Conservation (phyloP, 2,797 vertebrate genomes). For the Epinephelus malabaricus region DNA sequence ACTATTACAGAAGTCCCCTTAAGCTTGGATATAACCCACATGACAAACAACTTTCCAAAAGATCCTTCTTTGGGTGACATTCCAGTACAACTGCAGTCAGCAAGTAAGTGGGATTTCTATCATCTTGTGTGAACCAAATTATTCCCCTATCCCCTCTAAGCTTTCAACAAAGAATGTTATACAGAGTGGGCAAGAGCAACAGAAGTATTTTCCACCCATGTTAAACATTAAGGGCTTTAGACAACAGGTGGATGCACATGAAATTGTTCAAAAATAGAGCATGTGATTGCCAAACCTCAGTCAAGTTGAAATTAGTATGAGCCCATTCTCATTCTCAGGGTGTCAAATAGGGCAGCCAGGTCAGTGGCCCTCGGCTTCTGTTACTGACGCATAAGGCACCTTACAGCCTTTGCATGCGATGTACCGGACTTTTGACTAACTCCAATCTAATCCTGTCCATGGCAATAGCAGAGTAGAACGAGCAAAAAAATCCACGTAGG, state of each 20-base stretch:
- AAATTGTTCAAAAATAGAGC: conserved; percentile 1
- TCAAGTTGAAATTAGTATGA: background rate
- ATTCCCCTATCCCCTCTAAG: background rate
- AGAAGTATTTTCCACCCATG: background rate
- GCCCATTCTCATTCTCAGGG: too few species aligned
- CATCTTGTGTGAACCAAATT: background rate
- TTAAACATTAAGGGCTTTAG: conserved; percentile 3
- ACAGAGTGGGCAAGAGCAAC: background rate
- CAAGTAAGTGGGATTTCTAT: background rate
- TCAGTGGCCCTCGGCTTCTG: too few species aligned
- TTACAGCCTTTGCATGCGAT: too few species aligned
- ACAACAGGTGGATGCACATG: conserved; percentile 16
- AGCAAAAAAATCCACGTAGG: too few species aligned
- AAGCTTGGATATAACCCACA: background rate
- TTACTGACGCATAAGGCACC: too few species aligned
- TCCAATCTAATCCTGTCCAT: too few species aligned
- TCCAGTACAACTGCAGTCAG: background rate
- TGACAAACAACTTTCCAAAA: conserved; percentile 7
- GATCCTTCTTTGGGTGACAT: background rate
- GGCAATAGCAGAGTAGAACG: too few species aligned
- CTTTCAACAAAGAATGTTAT: background rate
- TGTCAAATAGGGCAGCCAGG: too few species aligned
- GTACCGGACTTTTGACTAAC: too few species aligned
- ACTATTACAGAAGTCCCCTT: conserved; percentile 1
- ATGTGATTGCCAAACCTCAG: background rate